Conservation (phyloP, 2,888 invertebrate genomes). For the Ochropacha duplaris region DNA sequence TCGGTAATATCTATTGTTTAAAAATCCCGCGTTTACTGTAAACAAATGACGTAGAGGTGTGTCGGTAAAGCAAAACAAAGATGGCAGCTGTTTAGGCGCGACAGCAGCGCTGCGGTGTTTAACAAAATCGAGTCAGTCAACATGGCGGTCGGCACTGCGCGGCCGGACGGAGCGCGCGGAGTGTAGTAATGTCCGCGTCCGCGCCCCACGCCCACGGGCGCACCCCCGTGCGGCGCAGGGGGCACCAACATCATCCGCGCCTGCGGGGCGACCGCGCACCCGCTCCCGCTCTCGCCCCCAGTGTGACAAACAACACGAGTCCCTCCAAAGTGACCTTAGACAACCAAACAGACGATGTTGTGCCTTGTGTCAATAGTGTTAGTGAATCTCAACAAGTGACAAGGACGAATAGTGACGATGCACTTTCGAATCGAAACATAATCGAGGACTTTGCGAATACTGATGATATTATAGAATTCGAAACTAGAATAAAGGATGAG, state of each 20-base stretch:
- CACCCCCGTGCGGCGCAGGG: constrained; percentile 85
- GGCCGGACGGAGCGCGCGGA: constrained; percentile 70
- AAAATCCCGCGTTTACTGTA: constrained; percentile 49
- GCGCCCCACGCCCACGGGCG: constrained; percentile 83
- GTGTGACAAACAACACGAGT: constrained; percentile 51
- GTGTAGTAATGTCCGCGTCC: constrained; percentile 83
- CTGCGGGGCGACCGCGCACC: constrained; percentile 84
- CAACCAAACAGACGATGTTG: constrained; percentile 74
- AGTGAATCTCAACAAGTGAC: constrained; percentile 82
- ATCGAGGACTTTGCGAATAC: constrained; percentile 64
- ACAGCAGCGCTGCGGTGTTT: constrained; percentile 66
- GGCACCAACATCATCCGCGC: constrained; percentile 90
- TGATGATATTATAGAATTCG: constrained; percentile 68
- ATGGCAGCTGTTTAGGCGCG: constrained; percentile 60
- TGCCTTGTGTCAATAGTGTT: constrained; percentile 82
- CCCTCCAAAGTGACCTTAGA: constrained; percentile 78
- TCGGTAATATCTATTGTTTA: constrained; percentile 26
- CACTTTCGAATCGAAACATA: constrained; percentile 77
- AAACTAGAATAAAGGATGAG: constrained; percentile 59
- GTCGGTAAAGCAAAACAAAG: constrained; percentile 73
- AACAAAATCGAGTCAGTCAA: constrained; percentile 71
- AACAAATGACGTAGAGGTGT: constrained; percentile 31
- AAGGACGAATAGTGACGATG: constrained; percentile 82
- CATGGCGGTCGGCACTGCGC: constrained; percentile 84
- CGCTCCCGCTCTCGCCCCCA: constrained; percentile 81